These are phyloP conservation scores for Eilema sororculum DNA, from an alignment of 2,888 invertebrate genomes.

Conservation along the genomic window DNA sequence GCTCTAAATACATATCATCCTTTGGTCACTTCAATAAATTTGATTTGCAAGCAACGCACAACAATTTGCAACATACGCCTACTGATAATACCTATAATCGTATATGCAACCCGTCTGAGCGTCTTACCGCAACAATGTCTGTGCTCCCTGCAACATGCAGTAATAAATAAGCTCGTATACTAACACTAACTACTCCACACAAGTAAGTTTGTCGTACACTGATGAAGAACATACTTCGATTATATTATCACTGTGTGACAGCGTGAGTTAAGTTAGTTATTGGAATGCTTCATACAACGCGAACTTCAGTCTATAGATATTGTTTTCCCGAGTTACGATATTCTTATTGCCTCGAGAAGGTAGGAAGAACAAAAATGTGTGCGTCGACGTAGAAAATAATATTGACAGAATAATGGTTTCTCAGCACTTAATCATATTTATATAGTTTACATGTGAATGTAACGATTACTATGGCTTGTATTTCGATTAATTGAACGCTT, in stretches of 20 bases:
- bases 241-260: conserved; percentile 29
- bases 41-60: neutral
- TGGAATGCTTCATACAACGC: conserved; percentile 35
- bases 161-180: conserved; percentile 8
- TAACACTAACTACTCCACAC: conserved; percentile 17
- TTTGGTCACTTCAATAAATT: too few relatives aligned
- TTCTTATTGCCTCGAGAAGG: conserved; percentile 3
- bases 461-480: too few relatives aligned
- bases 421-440: too few relatives aligned
- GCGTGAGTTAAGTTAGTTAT: neutral
- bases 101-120: conserved; percentile 12
- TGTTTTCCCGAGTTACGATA: conserved; percentile 20
- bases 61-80: neutral
- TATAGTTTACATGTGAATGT: too few relatives aligned
- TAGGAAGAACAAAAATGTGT: neutral
- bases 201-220: conserved; percentile 12
- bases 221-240: conserved; percentile 18
- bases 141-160: neutral
- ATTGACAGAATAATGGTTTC: too few relatives aligned
- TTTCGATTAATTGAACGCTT: neutral
- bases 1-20: neutral
- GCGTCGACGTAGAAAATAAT: neutral
- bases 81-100: neutral
- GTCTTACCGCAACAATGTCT: conserved; percentile 18
- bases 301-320: conserved; percentile 12